Conservation (phyloP, 2,888 invertebrate genomes). For the Megastigmus dorsalis region DNA sequence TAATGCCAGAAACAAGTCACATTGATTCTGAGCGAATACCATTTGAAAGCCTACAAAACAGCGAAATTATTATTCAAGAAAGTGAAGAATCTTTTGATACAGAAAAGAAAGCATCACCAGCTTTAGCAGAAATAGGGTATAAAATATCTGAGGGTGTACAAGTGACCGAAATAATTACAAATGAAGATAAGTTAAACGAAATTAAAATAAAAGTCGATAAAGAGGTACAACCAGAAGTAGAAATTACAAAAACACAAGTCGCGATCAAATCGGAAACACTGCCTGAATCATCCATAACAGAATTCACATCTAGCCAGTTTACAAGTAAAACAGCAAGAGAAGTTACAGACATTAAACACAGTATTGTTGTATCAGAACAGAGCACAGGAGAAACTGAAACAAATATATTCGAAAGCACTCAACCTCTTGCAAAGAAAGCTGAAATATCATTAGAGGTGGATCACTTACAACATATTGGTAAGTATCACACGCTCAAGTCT, state of each 20-base stretch:
- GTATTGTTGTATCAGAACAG: constrained; percentile 76
- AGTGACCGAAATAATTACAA: constrained; percentile 72
- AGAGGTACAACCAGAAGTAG: constrained; percentile 74
- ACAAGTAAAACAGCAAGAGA: constrained; percentile 66
- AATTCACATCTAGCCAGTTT: constrained; percentile 63
- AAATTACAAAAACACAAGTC: constrained; percentile 73
- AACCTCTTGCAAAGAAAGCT: constrained; percentile 74
- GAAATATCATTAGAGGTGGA: constrained; percentile 69
- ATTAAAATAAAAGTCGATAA: constrained; percentile 73
- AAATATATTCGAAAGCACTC: constrained; percentile 71
- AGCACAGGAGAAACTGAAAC: constrained; percentile 75
- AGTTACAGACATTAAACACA: constrained; percentile 71
- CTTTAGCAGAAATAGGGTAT: constrained; percentile 65
- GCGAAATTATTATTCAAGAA: constrained; percentile 65
- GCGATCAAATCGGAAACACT: constrained; percentile 72
- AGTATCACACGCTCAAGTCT: constrained; percentile 60
- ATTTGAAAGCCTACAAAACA: constrained; percentile 72
- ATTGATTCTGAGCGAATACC: constrained; percentile 71
- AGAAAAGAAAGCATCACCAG: constrained; percentile 57
- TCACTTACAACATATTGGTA: constrained; percentile 67
- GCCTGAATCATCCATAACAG: constrained; percentile 63
- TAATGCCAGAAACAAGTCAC: constrained; percentile 63
- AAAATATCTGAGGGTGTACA: constrained; percentile 69
- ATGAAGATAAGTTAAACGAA: constrained; percentile 71
- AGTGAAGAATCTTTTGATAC: constrained; percentile 61